Conservation (phyloP, 2,888 invertebrate species). For the Parochlus steinenii region DNA sequence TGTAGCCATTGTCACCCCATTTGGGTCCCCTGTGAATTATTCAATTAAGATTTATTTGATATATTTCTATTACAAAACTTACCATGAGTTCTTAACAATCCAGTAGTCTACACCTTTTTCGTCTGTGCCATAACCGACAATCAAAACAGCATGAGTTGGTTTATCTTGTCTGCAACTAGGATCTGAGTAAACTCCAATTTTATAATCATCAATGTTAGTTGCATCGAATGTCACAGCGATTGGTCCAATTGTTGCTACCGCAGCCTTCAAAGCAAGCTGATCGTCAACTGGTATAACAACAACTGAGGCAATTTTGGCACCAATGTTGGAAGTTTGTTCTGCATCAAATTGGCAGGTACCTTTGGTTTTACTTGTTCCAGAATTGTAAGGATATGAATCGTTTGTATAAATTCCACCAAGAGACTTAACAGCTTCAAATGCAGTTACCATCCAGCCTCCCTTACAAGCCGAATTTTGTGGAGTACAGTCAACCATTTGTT, state of each 20-base stretch:
- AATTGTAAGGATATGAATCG: slow-evolving; percentile 52
- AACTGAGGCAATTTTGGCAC: slow-evolving; percentile 58
- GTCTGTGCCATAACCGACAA: slow-evolving; percentile 14
- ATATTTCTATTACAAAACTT: not conserved
- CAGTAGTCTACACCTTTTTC: slow-evolving; percentile 7
- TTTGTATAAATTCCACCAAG: slow-evolving; percentile 67
- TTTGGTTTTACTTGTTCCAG: not conserved
- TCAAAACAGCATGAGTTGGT: slow-evolving; percentile 50
- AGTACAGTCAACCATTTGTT: slow-evolving; percentile 80
- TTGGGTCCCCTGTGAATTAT: too few species aligned
- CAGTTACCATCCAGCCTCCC: slow-evolving; percentile 61
- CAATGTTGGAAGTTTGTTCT: slow-evolving; percentile 29
- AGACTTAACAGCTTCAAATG: slow-evolving; percentile 60
- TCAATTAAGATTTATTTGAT: too few species aligned
- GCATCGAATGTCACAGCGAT: slow-evolving; percentile 73
- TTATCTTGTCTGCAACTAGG: slow-evolving; percentile 42
- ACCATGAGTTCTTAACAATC: not conserved
- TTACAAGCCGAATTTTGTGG: slow-evolving; percentile 67
- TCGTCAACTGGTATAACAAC: slow-evolving; percentile 49
- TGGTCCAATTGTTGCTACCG: slow-evolving; percentile 63
- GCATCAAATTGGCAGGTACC: slow-evolving; percentile 10
- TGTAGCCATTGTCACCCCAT: too few species aligned
- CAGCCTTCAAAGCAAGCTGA: slow-evolving; percentile 49
- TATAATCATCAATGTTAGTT: slow-evolving; percentile 73
- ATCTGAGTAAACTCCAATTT: slow-evolving; percentile 56